Percentiles rank a stretch among this genome's conserved stretches.
phyloP scores from a whole-genome alignment of 2,797 vertebrate species.

The Micrastur ruficollis region DNA sequence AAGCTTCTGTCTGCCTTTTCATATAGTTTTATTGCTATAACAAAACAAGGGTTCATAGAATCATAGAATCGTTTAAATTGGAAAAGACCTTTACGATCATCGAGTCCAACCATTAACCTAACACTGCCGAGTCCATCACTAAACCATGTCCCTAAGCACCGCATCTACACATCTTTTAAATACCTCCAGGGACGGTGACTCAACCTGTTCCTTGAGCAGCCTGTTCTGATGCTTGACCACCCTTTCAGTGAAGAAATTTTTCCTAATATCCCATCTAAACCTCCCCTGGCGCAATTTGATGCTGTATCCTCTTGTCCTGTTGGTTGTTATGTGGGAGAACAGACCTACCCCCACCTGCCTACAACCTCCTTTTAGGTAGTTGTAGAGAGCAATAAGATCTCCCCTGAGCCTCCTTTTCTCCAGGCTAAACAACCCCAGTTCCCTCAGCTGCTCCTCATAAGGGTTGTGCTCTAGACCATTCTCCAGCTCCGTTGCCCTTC shows the following conservation, averaged over 20 bases:
- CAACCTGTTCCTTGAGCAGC: not conserved
- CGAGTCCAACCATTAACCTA: not conserved
- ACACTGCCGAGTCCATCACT: not conserved
- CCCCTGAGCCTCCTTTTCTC: not conserved
- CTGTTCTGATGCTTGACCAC: not conserved
- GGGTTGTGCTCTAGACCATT: not conserved
- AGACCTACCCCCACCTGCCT: accelerated
- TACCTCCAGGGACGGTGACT: too few relatives aligned
- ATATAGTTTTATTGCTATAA: not conserved
- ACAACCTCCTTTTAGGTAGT: not conserved
- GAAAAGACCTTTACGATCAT: not conserved
- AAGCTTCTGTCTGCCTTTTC: not conserved
- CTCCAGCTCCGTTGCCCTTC: not conserved
- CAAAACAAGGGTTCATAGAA: not conserved
- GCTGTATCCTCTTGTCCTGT: not conserved
- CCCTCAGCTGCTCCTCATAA: not conserved
- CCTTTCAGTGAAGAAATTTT: not conserved
- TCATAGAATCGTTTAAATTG: not conserved
- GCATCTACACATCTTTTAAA: not conserved
- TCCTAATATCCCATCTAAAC: too few relatives aligned
- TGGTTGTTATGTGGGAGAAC: not conserved
- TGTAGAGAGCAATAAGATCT: too few relatives aligned
- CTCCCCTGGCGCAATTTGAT: not conserved
- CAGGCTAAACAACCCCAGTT: not conserved
- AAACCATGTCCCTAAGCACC: not conserved